Evolutionary conservation across 37 sponge, comb jelly and placozoan species (phyloP).

Genomic region (Ianthella basta): DNA sequence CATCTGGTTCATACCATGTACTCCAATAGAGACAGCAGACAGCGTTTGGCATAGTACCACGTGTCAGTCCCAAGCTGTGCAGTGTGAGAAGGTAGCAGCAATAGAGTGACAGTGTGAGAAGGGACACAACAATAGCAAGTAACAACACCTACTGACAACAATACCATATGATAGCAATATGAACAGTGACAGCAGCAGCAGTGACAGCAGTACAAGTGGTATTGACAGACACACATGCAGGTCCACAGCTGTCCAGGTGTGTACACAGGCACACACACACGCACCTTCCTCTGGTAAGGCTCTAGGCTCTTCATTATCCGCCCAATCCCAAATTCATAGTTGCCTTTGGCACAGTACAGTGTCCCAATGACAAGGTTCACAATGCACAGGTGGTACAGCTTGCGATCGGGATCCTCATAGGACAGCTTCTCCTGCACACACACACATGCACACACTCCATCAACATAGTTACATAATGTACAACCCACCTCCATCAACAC

Average conservation of each 20-base stretch:
- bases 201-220: no score
- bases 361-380: slow-evolving; percentile 99
- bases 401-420: slow-evolving; percentile 96
- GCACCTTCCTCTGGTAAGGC: slow-evolving; percentile 97
- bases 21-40: slow-evolving; percentile 93
- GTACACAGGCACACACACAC: background rate
- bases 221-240: background rate
- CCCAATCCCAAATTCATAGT: slow-evolving; percentile 97
- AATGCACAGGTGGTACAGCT: slow-evolving; percentile 95
- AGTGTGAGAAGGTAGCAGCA: background rate
- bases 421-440: slow-evolving; percentile 77
- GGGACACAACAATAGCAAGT: background rate
- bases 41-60: slow-evolving; percentile 97
- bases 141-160: background rate
- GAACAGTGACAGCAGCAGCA: no score
- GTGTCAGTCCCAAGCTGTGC: slow-evolving; percentile 95
- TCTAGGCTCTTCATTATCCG: slow-evolving; percentile 97
- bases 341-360: slow-evolving; percentile 96
- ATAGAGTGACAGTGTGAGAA: background rate
- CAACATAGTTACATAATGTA: background rate
- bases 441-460: background rate
- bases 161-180: no score
- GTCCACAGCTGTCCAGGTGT: background rate
- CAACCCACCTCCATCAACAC: background rate
- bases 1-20: slow-evolving; percentile 71